Conservation (phyloP, 2,113 vertebrate species). For the Donacobius atricapilla region DNA sequence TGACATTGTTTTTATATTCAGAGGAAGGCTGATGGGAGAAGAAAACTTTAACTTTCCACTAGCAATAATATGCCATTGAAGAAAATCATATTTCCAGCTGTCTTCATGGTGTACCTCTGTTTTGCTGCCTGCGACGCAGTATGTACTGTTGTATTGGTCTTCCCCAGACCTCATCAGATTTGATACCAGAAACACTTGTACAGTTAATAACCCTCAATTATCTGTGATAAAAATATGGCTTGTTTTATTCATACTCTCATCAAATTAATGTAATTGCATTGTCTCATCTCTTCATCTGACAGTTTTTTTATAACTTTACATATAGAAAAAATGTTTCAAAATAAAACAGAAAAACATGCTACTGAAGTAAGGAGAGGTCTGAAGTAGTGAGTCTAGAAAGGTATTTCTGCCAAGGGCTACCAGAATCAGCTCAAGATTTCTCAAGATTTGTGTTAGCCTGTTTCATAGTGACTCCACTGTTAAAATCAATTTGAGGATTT, state of each 20-base stretch:
- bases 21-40: neutral
- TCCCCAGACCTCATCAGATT: neutral
- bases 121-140: neutral
- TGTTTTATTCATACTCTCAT: neutral
- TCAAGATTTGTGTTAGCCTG: neutral
- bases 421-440: neutral
- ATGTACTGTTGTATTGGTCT: neutral
- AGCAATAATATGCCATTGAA: neutral
- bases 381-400: neutral
- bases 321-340: neutral
- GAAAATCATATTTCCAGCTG: neutral
- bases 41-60: neutral
- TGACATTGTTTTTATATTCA: neutral
- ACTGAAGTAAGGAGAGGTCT: neutral
- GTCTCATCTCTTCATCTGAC: neutral
- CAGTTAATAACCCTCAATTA: neutral
- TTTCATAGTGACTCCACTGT: neutral
- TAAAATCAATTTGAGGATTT: neutral
- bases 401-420: neutral
- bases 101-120: neutral
- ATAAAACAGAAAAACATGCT: neutral
- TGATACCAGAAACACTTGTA: neutral
- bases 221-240: neutral
- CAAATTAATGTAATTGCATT: neutral
- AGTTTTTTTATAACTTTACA: neutral